Evolutionary conservation across 2,888 invertebrate genomes (phyloP).

Genomic region (Drosophila prolongata): DNA sequence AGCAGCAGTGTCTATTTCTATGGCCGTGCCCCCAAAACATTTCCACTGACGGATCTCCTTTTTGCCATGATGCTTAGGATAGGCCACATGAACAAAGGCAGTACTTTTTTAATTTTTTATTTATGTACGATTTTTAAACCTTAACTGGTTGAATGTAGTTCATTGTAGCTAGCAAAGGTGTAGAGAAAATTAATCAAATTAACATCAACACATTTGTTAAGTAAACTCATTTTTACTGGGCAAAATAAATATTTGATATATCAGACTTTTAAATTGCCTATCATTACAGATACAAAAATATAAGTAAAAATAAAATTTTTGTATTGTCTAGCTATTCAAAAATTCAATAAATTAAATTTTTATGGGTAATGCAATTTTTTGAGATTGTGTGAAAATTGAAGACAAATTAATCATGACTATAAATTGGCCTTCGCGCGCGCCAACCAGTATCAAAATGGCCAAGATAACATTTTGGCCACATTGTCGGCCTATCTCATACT

Average conservation of each 20-base stretch:
- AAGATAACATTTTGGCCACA: constrained; percentile 13
- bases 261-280: background rate
- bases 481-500: constrained; percentile 11
- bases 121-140: background rate
- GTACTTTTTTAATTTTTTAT: background rate
- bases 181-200: background rate
- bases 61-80: constrained; percentile 16
- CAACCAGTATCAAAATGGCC: background rate
- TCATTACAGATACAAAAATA: too few species aligned
- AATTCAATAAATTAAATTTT: constrained; percentile 2
- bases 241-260: background rate
- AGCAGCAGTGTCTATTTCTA: constrained; percentile 34
- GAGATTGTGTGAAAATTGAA: constrained; percentile 18
- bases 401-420: background rate
- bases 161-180: background rate
- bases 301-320: too few species aligned
- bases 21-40: constrained; percentile 64
- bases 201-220: background rate
- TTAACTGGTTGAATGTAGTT: constrained; percentile 3
- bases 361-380: too few species aligned
- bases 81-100: constrained; percentile 17
- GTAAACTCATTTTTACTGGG: background rate
- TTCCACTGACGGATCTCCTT: constrained; percentile 10
- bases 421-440: constrained; percentile 1
- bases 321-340: too few species aligned